Evolutionary conservation across 2,113 vertebrate species (phyloP).

Genomic region (Cavia porcellus): DNA sequence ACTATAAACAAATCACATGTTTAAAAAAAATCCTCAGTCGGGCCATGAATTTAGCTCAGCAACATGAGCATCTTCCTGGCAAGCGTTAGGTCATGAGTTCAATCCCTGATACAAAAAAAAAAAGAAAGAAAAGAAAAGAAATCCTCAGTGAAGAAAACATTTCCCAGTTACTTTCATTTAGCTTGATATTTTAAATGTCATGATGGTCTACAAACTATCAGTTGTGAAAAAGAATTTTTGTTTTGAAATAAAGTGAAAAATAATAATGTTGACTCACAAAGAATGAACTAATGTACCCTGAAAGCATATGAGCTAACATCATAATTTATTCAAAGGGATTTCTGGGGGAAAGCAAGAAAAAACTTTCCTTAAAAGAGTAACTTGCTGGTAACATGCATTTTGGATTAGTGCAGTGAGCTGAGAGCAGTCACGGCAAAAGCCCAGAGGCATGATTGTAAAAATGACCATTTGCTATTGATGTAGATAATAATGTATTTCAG

Average conservation of each 20-base stretch:
- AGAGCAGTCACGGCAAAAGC: constrained; percentile 47
- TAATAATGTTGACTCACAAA: constrained; percentile 76
- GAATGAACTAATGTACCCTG: constrained; percentile 44
- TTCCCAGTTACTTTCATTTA: background rate
- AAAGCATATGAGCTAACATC: constrained; percentile 16
- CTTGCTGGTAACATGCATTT: constrained; percentile 21
- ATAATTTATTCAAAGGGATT: constrained; percentile 48
- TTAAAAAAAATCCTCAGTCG: no score
- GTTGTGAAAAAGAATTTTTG: constrained; percentile 74
- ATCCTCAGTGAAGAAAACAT: background rate
- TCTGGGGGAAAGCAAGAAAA: constrained; percentile 18
- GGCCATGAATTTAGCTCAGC: no score
- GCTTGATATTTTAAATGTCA: constrained; percentile 52
- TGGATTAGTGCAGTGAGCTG: background rate
- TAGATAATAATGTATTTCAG: constrained; percentile 64
- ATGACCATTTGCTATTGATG: constrained; percentile 7
- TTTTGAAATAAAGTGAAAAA: constrained; percentile 71
- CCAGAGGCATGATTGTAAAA: constrained; percentile 62
- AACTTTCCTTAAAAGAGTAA: constrained; percentile 41
- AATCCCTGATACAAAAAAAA: no score
- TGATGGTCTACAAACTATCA: constrained; percentile 74
- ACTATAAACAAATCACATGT: background rate
- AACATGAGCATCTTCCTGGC: no score
- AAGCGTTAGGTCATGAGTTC: no score
- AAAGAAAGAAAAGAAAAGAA: no score